These are phyloP conservation scores for Hippocampus guttulatus DNA, from an alignment of 2,113 vertebrate species.

Conservation along the genomic window DNA sequence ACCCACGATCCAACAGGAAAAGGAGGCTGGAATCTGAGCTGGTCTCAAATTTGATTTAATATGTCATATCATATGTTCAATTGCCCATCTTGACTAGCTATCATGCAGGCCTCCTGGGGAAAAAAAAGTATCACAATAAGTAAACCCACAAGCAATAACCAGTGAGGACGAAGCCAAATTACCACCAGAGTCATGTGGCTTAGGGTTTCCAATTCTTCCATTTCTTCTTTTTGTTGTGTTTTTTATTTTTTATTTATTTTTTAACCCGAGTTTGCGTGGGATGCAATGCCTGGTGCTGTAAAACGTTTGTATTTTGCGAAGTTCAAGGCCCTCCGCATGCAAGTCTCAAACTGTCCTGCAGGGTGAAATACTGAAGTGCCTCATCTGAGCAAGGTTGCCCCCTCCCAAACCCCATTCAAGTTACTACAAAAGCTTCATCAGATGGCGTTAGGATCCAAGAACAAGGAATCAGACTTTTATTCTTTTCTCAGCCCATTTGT, in stretches of 20 bases:
- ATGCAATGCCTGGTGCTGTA: constrained; percentile 67
- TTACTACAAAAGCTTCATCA: constrained; percentile 39
- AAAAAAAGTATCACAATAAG: not conserved
- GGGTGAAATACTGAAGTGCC: constrained; percentile 73
- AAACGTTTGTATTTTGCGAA: constrained; percentile 47
- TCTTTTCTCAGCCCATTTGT: constrained; percentile 24
- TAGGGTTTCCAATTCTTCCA: not conserved
- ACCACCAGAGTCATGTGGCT: not conserved
- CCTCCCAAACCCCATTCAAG: constrained; percentile 14
- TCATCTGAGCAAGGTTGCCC: constrained; percentile 64
- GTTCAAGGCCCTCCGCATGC: constrained; percentile 40
- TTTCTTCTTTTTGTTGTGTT: not conserved
- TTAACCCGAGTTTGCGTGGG: constrained; percentile 37
- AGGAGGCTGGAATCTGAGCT: too few relatives aligned
- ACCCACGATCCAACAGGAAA: too few relatives aligned
- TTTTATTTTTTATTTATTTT: too few relatives aligned
- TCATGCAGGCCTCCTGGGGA: not conserved
- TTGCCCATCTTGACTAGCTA: not conserved
- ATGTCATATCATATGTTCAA: not conserved
- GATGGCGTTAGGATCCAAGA: constrained; percentile 35
- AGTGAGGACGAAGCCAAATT: constrained; percentile 17
- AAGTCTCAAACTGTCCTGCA: constrained; percentile 60
- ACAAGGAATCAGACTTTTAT: constrained; percentile 10
- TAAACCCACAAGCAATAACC: constrained; percentile 44
- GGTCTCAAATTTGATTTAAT: too few relatives aligned